Percentiles rank a stretch among this genome's conserved stretches.
These are phyloP conservation scores for Dasyprocta punctata DNA, from an alignment of 2,113 vertebrate species.

Conservation along the genomic window DNA sequence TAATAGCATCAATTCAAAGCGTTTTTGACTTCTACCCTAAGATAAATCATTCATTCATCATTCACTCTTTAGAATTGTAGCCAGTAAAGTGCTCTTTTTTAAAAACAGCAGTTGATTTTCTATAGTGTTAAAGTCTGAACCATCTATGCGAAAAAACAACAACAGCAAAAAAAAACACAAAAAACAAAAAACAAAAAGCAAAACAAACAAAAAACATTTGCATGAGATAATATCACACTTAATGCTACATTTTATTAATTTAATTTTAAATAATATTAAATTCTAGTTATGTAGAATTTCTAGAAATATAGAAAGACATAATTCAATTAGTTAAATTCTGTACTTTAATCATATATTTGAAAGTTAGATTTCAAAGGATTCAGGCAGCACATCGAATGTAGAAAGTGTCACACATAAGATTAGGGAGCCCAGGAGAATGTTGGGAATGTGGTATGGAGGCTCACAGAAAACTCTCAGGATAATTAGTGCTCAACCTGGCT, in stretches of 20 bases:
- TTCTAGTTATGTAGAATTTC: neutral
- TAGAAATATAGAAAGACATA: neutral
- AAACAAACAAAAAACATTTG: neutral
- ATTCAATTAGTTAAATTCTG: neutral
- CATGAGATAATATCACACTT: neutral
- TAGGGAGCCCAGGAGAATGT: rapidly evolving
- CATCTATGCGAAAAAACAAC: too few relatives aligned
- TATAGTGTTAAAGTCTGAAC: neutral
- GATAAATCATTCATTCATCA: too few relatives aligned
- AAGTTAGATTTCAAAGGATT: neutral
- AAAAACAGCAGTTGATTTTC: neutral
- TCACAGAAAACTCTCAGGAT: neutral
- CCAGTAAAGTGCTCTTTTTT: neutral
- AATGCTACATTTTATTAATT: neutral
- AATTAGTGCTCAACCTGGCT: neutral
- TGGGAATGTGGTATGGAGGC: neutral
- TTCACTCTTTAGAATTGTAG: neutral
- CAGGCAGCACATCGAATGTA: rapidly evolving
- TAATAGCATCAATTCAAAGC: neutral
- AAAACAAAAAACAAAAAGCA: too few relatives aligned
- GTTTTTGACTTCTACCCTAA: neutral
- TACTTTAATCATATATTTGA: neutral
- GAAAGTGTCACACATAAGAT: neutral
- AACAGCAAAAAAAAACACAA: too few relatives aligned
- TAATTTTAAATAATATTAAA: neutral